Evolutionary conservation across 2,888 invertebrate genomes (phyloP).

Genomic region (Melieria omissa): DNA sequence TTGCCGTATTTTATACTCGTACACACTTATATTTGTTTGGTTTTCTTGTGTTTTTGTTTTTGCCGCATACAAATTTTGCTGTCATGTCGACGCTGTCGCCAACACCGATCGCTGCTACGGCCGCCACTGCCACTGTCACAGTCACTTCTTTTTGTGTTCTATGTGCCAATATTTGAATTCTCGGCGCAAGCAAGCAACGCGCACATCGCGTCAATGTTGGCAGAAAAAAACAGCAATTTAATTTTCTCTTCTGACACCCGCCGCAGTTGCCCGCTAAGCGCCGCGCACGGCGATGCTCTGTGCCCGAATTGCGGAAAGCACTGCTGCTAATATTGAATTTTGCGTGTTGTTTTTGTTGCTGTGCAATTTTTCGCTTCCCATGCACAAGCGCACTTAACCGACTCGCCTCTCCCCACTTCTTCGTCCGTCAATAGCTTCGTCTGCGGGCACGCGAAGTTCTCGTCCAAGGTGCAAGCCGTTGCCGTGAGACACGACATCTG

Average conservation of each 20-base stretch:
- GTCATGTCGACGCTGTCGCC: too few relatives aligned
- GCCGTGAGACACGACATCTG: background rate
- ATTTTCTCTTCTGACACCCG: conserved; percentile 41
- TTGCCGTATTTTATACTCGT: too few relatives aligned
- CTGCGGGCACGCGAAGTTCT: background rate
- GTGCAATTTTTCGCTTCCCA: background rate
- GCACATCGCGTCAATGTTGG: too few relatives aligned
- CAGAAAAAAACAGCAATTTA: conserved; percentile 55
- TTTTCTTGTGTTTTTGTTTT: background rate
- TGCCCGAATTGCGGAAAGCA: background rate
- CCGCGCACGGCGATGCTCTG: background rate
- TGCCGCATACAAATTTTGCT: conserved; percentile 36
- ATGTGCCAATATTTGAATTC: conserved; percentile 58
- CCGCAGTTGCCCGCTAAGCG: background rate
- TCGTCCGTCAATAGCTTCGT: background rate
- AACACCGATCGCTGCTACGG: too few relatives aligned
- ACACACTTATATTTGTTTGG: background rate
- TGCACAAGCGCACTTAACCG: background rate
- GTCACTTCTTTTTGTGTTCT: conserved; percentile 7
- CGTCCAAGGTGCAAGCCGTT: background rate
- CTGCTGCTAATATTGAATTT: background rate
- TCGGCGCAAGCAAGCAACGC: conserved; percentile 38
- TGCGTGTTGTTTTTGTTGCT: background rate
- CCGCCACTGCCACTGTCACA: too few relatives aligned
- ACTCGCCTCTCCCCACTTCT: too few relatives aligned